These are phyloP conservation scores for Pristionchus maxplancki DNA, from an alignment of 2,888 invertebrate species.

Conservation along the genomic window DNA sequence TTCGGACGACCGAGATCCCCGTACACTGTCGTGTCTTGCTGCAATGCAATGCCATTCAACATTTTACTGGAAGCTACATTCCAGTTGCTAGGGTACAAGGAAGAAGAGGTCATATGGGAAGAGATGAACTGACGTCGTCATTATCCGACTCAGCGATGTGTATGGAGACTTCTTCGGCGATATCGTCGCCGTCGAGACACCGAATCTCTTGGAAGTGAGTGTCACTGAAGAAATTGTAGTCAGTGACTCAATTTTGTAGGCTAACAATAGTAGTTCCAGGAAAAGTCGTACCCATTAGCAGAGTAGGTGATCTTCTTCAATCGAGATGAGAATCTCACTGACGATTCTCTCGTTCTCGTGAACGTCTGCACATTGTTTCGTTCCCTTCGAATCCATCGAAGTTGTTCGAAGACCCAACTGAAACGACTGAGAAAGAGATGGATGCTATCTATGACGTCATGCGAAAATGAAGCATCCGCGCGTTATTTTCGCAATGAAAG, in stretches of 20 bases:
- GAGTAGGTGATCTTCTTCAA: slow-evolving; percentile 25
- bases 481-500: neutral
- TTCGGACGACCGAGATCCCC: slow-evolving; percentile 15
- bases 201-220: slow-evolving; percentile 34
- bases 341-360: slow-evolving; percentile 22
- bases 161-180: slow-evolving; percentile 24
- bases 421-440: slow-evolving; percentile 5
- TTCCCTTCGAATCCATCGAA: slow-evolving; percentile 32
- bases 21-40: slow-evolving; percentile 28
- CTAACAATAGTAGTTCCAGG: neutral
- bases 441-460: neutral
- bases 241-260: neutral
- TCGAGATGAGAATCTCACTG: neutral
- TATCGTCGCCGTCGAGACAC: neutral
- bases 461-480: no score
- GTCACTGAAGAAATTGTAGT: slow-evolving; percentile 8
- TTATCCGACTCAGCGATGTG: neutral
- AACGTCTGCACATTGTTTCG: neutral
- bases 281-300: neutral
- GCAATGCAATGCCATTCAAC: neutral
- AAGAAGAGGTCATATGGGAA: no score
- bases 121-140: slow-evolving; percentile 29
- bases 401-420: slow-evolving; percentile 5
- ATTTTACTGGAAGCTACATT: no score
- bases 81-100: no score